These are phyloP conservation scores for Conus canariensis DNA, from an alignment of 2,888 invertebrate genomes.

Conservation along the genomic window DNA sequence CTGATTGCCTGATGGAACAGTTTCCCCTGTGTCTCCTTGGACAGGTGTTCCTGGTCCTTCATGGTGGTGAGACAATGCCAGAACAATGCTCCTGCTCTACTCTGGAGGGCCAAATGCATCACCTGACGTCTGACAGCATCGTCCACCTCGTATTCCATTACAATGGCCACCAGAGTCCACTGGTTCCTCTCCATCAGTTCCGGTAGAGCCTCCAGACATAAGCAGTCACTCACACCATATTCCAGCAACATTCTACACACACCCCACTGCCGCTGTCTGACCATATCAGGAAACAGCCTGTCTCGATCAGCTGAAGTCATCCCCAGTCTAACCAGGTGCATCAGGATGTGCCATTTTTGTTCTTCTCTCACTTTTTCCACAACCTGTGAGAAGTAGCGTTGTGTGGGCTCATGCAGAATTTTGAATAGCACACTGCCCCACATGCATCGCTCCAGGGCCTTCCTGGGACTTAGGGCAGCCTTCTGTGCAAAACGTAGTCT, in stretches of 20 bases:
- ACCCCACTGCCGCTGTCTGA: constrained; percentile 7
- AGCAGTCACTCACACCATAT: background rate
- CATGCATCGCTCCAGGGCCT: background rate
- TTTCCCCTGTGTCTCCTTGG: background rate
- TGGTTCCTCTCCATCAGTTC: constrained; percentile 31
- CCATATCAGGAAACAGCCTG: background rate
- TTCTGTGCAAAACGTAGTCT: background rate
- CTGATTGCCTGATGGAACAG: constrained; percentile 11
- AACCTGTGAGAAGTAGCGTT: background rate
- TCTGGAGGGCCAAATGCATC: background rate
- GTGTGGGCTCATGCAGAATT: background rate
- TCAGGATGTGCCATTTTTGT: background rate
- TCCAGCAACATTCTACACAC: constrained; percentile 10
- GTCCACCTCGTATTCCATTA: constrained; percentile 15
- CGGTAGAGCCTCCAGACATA: constrained; percentile 24
- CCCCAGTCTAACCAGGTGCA: constrained; percentile 19
- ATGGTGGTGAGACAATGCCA: background rate
- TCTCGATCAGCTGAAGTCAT: background rate
- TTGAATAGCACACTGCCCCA: constrained; percentile 8
- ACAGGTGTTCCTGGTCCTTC: background rate
- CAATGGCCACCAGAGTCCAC: constrained; percentile 27
- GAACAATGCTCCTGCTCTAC: background rate
- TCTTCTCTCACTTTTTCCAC: background rate
- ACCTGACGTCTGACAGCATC: constrained; percentile 20
- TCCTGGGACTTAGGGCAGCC: background rate